A percentile compares a stretch with the other conserved stretches of the same genome.
Conservation (phyloP, 2,113 vertebrate species). For the Xyrauchen texanus region DNA sequence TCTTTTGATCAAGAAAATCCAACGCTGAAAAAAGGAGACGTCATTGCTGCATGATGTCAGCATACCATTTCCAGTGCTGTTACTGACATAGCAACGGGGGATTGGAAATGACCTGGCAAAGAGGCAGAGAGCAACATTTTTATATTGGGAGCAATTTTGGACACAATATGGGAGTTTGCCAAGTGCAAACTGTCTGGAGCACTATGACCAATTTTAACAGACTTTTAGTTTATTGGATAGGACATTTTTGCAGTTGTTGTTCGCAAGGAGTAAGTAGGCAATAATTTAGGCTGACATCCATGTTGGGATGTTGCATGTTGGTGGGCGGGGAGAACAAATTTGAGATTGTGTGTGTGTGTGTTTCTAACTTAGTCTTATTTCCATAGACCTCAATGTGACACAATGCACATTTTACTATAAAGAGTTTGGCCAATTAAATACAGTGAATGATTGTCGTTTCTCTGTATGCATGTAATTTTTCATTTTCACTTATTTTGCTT, state of each 20-base stretch:
- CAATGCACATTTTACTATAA: background rate
- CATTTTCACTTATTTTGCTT: too few relatives aligned
- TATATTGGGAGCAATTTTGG: background rate
- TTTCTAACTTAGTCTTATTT: background rate
- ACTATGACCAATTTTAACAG: constrained; percentile 6
- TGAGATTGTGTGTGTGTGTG: background rate
- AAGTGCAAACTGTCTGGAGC: constrained; percentile 32
- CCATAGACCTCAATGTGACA: background rate
- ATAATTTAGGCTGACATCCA: constrained; percentile 26
- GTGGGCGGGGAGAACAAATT: constrained; percentile 16
- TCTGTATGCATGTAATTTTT: too few relatives aligned
- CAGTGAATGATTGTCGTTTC: too few relatives aligned
- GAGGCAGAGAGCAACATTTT: too few relatives aligned
- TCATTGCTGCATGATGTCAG: constrained; percentile 36
- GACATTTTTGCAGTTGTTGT: constrained; percentile 19
- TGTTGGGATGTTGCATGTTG: too few relatives aligned
- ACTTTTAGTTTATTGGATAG: constrained; percentile 17
- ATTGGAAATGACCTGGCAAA: background rate
- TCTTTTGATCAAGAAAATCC: constrained; percentile 27
- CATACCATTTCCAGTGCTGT: constrained; percentile 33
- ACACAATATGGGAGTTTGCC: constrained; percentile 18
- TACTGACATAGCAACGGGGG: constrained; percentile 34
- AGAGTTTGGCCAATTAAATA: too few relatives aligned
- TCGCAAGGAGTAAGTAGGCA: background rate
- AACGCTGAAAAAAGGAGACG: background rate